Evolutionary conservation across 2,888 invertebrate genomes (phyloP), one percentile per base, ranked within the genome.

Genomic region (Scaptodrosophila latifasciaeformis): DNA sequence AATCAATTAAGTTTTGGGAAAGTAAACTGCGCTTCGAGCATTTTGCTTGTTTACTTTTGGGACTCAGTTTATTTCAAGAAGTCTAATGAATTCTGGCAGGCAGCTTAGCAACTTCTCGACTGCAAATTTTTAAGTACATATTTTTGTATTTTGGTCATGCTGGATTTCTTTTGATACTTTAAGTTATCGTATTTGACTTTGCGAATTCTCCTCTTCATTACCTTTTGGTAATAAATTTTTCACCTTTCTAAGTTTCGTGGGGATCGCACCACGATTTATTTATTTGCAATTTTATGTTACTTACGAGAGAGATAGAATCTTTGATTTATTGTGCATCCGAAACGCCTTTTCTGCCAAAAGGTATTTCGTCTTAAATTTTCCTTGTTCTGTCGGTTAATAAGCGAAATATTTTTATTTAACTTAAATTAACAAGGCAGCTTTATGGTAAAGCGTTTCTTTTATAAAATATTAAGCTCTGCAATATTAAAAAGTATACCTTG

Each of bases 81-180:
- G 9, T 13, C 37, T 10, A 4, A 15, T 13, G 13, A 15, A 37
- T 2, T 10, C 4, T 13, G 13, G n/a, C 13, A 15, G 39, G 34
- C 17, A 49, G 52, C 57, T 48, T 49, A 56, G 49, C 58, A 66
- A 55, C 55, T 69, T 66, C 70, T 50, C 37, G 54, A 64, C 66
- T 59, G 70, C 54, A 75, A 71, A 70, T 75, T 75, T 75, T 70
- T 53, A 50, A 47, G 54, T 53, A 66, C 51, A 63, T 53, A 21
- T 43, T 54, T 37, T 18, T 17, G 13, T 13, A 29, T 12, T 18
- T n/a, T 29, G 40, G 39, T 48, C 53, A 37, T 15, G 24, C 34
- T 27, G 13, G 30, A 15, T 17, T 29, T 30, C 29, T 49, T 50
- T 40, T 43, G 34, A 35, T 52, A 49, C 54, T 46, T 58, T 49